These are phyloP conservation scores for Dugesia japonica DNA, from an alignment of 2,888 invertebrate species.

Conservation along the genomic window DNA sequence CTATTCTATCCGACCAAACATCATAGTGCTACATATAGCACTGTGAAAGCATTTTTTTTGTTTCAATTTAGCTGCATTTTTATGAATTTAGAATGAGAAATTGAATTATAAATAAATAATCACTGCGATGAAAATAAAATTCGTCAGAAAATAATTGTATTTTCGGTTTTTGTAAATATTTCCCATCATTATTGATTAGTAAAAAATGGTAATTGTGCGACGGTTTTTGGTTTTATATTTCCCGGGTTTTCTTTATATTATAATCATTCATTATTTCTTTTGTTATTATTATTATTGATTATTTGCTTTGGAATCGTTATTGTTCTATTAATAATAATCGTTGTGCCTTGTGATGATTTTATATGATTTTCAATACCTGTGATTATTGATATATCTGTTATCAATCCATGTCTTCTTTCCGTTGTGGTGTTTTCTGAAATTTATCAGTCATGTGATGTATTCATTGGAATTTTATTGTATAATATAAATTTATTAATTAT, in stretches of 20 bases:
- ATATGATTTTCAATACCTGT: background rate
- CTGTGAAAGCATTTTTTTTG: background rate
- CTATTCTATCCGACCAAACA: background rate
- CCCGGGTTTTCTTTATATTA: background rate
- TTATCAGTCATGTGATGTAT: background rate
- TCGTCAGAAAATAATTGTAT: background rate
- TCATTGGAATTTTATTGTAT: no score
- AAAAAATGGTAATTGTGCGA: background rate
- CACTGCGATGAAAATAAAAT: background rate
- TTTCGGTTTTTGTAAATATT: background rate
- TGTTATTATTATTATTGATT: background rate
- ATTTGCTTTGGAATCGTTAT: background rate
- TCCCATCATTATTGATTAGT: background rate
- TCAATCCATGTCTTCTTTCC: no score
- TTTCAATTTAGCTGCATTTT: background rate
- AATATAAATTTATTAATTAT: no score
- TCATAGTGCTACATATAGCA: background rate
- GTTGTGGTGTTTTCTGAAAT: background rate
- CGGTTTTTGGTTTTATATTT: background rate
- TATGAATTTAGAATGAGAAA: background rate
- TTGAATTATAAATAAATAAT: background rate
- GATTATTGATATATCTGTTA: background rate
- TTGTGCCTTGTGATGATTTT: background rate
- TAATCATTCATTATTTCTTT: background rate
- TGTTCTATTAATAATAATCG: background rate